Base-by-base conservation (phyloP, 2,797 vertebrate species). In the Cheirogaleus major region DNA sequence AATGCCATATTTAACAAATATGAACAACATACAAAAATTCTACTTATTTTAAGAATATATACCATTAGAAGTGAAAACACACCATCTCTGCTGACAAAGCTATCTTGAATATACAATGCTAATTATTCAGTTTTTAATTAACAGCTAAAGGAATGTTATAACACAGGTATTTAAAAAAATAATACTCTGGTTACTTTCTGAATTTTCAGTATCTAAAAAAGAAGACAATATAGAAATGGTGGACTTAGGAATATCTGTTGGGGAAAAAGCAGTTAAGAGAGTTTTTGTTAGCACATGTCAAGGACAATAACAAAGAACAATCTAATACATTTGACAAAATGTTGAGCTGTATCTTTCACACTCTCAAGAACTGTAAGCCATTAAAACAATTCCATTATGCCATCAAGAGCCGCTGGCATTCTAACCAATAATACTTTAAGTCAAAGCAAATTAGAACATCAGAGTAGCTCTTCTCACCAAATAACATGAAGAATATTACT, bases 381-480 rank as follows among this genome's bases (percentile, higher is more conserved):
- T 87, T 72, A 48, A 61, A 95, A 72, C 23, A 83, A 85, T 78
- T 85, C 35, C n/a, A 75, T 55, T 59, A 25, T 43, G 30, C 5
- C 55, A 38, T 43, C 23, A 75, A 89, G 80, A 78, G 59, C 15
- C 13, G 65, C 55, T 80, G 57, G 32, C 32, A 84, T 95, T 72
- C 43, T 85, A 82, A 94, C n/a, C 3, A 4, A 95, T 59, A 92
- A 91, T 65, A 95, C 15, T 35, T 55, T 22, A 45, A 86, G 32
- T 76, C 23, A 84, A 89, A 69, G 32, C 13, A 95, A 93, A 88
- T 89, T 73, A 75, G 38, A 63, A 96, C 22, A 85, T 48, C 57
- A 43, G 41, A 95, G 35, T 81, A 87, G 22, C 22, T 61, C 89
- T 81, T 91, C 63, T 63, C 27, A 69, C 25, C 22, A 96, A 95